Conservation (phyloP, 2,888 invertebrate genomes). For the Pandemis heparana region DNA sequence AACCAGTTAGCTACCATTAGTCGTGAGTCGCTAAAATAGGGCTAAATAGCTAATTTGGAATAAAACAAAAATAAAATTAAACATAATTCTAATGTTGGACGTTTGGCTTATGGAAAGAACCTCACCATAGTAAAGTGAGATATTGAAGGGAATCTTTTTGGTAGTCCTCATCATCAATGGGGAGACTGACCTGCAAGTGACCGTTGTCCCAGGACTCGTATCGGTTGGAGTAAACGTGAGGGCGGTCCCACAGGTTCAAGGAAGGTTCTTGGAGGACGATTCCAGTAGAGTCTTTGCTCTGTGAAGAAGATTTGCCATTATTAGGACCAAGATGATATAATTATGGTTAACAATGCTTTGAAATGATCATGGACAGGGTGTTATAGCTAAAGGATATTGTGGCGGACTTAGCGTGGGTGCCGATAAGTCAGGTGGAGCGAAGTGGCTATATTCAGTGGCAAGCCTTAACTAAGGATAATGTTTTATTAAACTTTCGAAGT, state of each 20-base stretch:
- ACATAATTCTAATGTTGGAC: no score
- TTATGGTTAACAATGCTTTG: background rate
- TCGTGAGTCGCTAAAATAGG: no score
- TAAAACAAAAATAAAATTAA: no score
- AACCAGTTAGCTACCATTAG: no score
- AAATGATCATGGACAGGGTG: background rate
- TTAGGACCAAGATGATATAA: background rate
- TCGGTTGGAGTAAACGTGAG: slow-evolving; percentile 92
- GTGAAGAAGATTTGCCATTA: slow-evolving; percentile 58
- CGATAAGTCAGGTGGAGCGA: background rate
- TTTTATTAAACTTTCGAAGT: background rate
- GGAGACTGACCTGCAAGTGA: slow-evolving; percentile 79
- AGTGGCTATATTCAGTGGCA: background rate
- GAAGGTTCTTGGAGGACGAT: slow-evolving; percentile 89
- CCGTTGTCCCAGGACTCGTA: slow-evolving; percentile 92
- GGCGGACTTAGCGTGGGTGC: background rate
- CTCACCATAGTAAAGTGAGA: no score
- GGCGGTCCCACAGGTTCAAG: slow-evolving; percentile 93
- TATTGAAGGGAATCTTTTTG: no score
- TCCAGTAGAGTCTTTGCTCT: slow-evolving; percentile 90
- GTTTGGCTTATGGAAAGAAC: no score
- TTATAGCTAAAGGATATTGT: background rate
- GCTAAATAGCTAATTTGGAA: no score
- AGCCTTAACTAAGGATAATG: background rate
- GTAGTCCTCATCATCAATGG: slow-evolving; percentile 7